These are phyloP conservation scores for Triops longicaudatus DNA, from an alignment of 1,140 invertebrate genomes.

Conservation along the genomic window DNA sequence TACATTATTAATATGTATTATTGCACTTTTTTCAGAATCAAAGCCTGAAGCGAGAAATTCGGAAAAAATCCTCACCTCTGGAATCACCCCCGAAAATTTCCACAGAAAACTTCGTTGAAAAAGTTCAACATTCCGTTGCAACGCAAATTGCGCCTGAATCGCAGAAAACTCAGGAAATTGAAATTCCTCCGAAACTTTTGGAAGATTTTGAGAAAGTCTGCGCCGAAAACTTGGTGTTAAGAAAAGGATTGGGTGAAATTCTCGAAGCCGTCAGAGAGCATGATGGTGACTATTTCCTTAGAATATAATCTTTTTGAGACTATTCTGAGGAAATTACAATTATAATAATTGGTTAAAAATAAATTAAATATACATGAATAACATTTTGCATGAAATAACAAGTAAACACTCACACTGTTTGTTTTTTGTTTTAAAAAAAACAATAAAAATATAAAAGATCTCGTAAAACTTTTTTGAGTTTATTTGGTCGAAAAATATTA, in stretches of 20 bases:
- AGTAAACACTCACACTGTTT: too few species aligned
- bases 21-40: constrained; percentile 16
- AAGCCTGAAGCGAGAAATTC: constrained; percentile 22
- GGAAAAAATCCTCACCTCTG: constrained; percentile 22
- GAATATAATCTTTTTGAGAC: too few species aligned
- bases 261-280: constrained; percentile 50
- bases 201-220: constrained; percentile 22
- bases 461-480: too few species aligned
- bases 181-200: neutral
- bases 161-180: neutral
- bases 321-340: too few species aligned
- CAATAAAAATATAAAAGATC: too few species aligned
- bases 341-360: constrained; percentile 26
- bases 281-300: constrained; percentile 42
- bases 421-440: neutral
- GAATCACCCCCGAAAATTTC: neutral
- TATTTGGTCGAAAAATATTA: too few species aligned
- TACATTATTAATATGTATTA: neutral
- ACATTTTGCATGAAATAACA: too few species aligned
- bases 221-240: constrained; percentile 36
- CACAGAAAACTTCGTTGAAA: too few species aligned
- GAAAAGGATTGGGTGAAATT: constrained; percentile 59
- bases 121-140: neutral
- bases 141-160: neutral
- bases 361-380: neutral